Conservation (phyloP, 2,797 vertebrate species). For the Rachycentron canadum region DNA sequence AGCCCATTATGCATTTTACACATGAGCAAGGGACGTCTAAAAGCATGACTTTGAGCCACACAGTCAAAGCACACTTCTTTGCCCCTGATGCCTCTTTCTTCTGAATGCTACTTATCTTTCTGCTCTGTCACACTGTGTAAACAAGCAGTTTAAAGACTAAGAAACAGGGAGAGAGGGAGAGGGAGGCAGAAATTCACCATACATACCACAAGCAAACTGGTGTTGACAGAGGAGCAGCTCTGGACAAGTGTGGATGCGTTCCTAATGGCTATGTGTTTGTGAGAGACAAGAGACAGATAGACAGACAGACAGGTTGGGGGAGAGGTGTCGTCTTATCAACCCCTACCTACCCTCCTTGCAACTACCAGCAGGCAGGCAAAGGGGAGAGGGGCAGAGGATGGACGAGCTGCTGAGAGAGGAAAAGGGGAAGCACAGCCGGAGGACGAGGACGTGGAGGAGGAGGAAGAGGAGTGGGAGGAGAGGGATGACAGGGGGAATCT, state of each 20-base stretch:
- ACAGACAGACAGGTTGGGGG: conserved; percentile 49
- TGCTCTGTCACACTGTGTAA: conserved; percentile 62
- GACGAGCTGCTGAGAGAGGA: conserved; percentile 80
- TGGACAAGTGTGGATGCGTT: conserved; percentile 79
- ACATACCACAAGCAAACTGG: conserved; percentile 73
- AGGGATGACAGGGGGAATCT: conserved; percentile 76
- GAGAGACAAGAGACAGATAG: conserved; percentile 54
- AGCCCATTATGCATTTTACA: conserved; percentile 56
- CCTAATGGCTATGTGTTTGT: conserved; percentile 74
- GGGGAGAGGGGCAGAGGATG: conserved; percentile 67
- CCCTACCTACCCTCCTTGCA: conserved; percentile 32
- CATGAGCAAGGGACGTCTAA: conserved; percentile 39
- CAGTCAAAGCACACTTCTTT: conserved; percentile 37
- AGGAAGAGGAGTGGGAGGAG: conserved; percentile 67
- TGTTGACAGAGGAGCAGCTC: conserved; percentile 77
- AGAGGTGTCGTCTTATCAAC: conserved; percentile 59
- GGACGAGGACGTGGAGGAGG: conserved; percentile 55
- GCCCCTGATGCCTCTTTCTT: conserved; percentile 28
- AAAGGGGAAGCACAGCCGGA: conserved; percentile 57
- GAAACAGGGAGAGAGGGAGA: conserved; percentile 34
- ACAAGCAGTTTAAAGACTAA: conserved; percentile 31
- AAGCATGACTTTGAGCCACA: conserved; percentile 50
- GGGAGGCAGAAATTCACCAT: conserved; percentile 35
- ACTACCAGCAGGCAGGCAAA: conserved; percentile 48
- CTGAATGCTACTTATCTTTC: conserved; percentile 67